Base-by-base conservation (phyloP, 2,888 invertebrate species). In the Microplitis manilae region DNA sequence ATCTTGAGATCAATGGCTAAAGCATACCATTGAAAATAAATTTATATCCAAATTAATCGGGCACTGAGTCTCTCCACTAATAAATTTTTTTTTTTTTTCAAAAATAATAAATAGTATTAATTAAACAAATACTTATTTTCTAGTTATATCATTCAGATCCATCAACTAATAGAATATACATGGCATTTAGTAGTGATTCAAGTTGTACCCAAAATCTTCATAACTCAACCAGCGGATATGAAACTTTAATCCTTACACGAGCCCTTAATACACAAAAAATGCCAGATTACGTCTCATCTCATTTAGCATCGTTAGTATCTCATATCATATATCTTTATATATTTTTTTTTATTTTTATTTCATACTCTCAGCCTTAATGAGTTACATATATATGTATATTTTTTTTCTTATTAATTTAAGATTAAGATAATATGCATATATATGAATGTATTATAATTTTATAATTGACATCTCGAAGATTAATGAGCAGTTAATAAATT, bases 141-240 rank as follows among this genome's bases (percentile, higher is more conserved):
- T 84, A 93, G 91, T 87, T 92, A 76, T 92, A 91, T 86, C 89
- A 90, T 17, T 89, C 90, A 69, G 91, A 93, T 80, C 13, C 50
- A 50, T 50, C 50, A 50, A 50, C 50, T 13, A 50, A 93, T 2
- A 90, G 90, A 77, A 92, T 93, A 5, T 90, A 91, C 80, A 90
- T 94, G 86, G 92, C 93, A 7, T 90, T 94, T 76, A 93, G 93
- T 82, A 92, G 92, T 75, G 94, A 94, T 85, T 93, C 94, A 4
- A 93, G 93, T 59, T 94, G 94, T 83, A 90, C 89, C 6, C 91
- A 91, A 71, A 91, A 92, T 82, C 90, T 93, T 40, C 86, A 90
- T 59, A 92, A 91, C 83, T 90, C 93, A 2, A 92, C 92, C 7
- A 90, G 88, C 73, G 94, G 93, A 41, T 92, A 91, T 83, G 93